Evolutionary conservation across 1,140 invertebrate genomes (phyloP), one percentile per base, ranked within the genome.

Genomic region (Drosophila saltans): DNA sequence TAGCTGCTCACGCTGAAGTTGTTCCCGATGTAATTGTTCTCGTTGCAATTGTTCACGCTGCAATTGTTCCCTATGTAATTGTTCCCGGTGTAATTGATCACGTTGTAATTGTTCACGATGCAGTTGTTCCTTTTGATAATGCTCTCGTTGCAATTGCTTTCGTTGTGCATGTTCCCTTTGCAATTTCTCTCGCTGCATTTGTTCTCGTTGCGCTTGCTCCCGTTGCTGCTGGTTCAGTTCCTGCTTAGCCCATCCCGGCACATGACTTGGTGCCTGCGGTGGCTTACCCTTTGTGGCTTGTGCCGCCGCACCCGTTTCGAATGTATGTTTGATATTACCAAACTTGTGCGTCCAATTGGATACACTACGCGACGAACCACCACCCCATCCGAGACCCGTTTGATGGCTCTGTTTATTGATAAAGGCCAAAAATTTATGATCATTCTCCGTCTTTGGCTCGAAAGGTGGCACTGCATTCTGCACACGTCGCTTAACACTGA

Each of bases 261-360:
- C 65, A 52, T 78, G 77, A 3, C 67, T 80, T n/a, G 77, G 84
- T 45, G 72, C 69, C 33, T 73, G 78, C 7, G 84, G 92, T 0
- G 91, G 82, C 69, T 91, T 86, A 36, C 78, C 83, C 26, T 90
- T 91, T 0, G 88, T 91, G 7, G 58, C 78, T 3, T 81, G 84
- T 1, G 80, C 88, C 33, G 75, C 80, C 5, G 70, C 78, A 0
- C 90, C 90, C 36, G 82, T 85, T 75, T 97, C 97, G 88, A 98
- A 97, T 3, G 95, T 93, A n/a, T 96, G 96, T 91, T 97, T 97
- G 9, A 98, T 96, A 73, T 96, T 96, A 1, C 96, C 96, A 90
- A 98, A 98, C 60, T 96, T 94, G 78, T 94, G 96, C 69, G 94
- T 96, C 96, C 96, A 97, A 72, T 96, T 96, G 5, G 88, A 80